Base-by-base conservation (phyloP, 2,113 vertebrate species). In the Notothenia rossii region DNA sequence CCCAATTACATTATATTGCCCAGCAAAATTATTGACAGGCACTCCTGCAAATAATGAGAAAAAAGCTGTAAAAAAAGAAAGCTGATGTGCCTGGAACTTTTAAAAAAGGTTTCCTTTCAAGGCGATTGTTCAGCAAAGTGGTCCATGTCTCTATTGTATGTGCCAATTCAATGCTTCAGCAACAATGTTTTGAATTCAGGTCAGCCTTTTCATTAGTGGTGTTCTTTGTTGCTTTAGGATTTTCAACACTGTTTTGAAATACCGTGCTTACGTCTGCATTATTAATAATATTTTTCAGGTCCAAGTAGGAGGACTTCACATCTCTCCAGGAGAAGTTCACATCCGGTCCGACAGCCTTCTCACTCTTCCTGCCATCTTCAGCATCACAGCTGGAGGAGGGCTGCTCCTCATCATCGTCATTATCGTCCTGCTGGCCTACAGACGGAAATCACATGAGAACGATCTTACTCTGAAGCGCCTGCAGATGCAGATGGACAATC, bases 401-500 rank as follows among this genome's bases (percentile, higher is more conserved):
- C 96, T 99, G 55, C 97, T 99, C 2, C 96, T 99, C 72, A 88
- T 99, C 94, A 97, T 99, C 1, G 98, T 99, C 88, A 93, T 99
- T 91, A 96, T 98, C 0, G 98, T 99, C 64, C 96, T 99, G 65
- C 96, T 99, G 10, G 98, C 98, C 91, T 99, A 99, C 94, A 97
- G 99, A 58, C 96, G 97, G 76, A 99, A 99, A 85, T 99, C 98
- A 0, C 96, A 98, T 0, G 98, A 99, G 92, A 99, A 98, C 1
- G 97, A 99, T 91, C 96, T 99, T 65, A 99, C 98, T 2, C 95
- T 99, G 83, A 99, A 99, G 91, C 93, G 98, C 56, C 95, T 99
- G 82, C 98, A 99, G 90, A 98, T 99, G 98, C 98, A 99, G 93
- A 99, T 99, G 98, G 98, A 99, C 95, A 99, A 98, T 71, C 94